Evolutionary conservation across 2,888 invertebrate species (phyloP), one percentile per base, ranked within the genome.

Genomic region (Dyspetes luteomarginatus): DNA sequence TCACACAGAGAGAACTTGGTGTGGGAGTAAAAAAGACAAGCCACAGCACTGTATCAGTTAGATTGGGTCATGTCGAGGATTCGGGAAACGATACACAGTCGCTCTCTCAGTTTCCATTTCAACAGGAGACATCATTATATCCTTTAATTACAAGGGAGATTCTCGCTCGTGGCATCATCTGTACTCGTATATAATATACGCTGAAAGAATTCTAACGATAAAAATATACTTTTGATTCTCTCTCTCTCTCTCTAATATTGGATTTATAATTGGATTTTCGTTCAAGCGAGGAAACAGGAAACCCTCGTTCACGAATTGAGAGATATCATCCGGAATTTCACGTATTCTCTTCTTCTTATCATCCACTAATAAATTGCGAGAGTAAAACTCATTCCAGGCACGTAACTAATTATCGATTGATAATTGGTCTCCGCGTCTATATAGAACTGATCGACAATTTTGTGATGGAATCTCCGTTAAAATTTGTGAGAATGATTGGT

Each of bases 61-160:
- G 82, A 84, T 86, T 86, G 80, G 85, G 83, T 85, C 85, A 85
- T 83, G 86, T 85, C 85, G 75, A 83, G 73, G 83, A 76, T 85
- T 86, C 84, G 78, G 82, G 69, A 69, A 72, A 73, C 74, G 58
- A 75, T 52, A 36, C n/a, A n/a, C 58, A 15, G 45, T 36, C 55
- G 30, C 50, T 45, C 30, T 45, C 45, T 15, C 48, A 36, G 50
- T 50, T 65, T 19, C 58, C 65, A 22, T 60, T 81, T 30, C 62
- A 26, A 85, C 86, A 85, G 85, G 85, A 82, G 83, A 87, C 84
- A 85, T 86, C 85, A 79, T 86, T 87, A 85, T 87, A 84, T 86
- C 85, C 85, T 86, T 87, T 83, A 82, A 87, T 88, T 86, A 85
- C 78, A 78, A 82, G 74, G 75, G 75, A 83, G 67, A 36, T 43